phyloP scores from a whole-genome alignment of 2,113 vertebrate genomes.

The Paedocypris sp. region DNA sequence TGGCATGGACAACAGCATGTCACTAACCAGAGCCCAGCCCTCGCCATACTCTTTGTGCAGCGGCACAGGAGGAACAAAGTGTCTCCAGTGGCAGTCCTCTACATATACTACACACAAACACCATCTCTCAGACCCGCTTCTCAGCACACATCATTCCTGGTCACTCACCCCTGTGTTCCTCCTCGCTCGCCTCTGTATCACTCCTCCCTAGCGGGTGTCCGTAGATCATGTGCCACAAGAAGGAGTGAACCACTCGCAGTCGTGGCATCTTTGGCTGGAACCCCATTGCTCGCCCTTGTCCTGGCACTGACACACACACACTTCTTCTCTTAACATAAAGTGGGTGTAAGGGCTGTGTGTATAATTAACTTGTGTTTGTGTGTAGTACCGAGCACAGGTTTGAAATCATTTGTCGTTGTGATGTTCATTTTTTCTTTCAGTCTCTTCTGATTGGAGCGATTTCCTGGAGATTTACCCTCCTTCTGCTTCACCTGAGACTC shows the following conservation, averaged over 20 bases:
- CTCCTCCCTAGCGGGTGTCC: slow-evolving; percentile 60
- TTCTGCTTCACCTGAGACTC: too few species aligned
- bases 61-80: slow-evolving; percentile 72
- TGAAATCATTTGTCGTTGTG: too few species aligned
- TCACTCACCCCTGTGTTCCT: neutral
- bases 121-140: neutral
- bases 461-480: too few species aligned
- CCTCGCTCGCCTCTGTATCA: neutral
- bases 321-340: too few species aligned
- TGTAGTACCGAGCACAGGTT: too few species aligned
- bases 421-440: neutral
- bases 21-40: slow-evolving; percentile 83
- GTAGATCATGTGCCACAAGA: slow-evolving; percentile 86
- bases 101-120: slow-evolving; percentile 60
- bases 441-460: too few species aligned
- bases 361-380: neutral
- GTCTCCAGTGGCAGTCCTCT: slow-evolving; percentile 74
- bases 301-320: slow-evolving; percentile 70
- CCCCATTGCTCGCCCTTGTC: slow-evolving; percentile 76
- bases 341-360: neutral
- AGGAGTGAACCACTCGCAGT: slow-evolving; percentile 70
- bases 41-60: slow-evolving; percentile 67
- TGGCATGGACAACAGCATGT: slow-evolving; percentile 81
- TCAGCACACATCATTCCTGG: too few species aligned
- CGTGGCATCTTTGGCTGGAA: slow-evolving; percentile 96